Percentiles rank a stretch among this genome's conserved stretches.
These are phyloP conservation scores for Philaethria dido DNA, from an alignment of 2,888 invertebrate species.

Conservation along the genomic window DNA sequence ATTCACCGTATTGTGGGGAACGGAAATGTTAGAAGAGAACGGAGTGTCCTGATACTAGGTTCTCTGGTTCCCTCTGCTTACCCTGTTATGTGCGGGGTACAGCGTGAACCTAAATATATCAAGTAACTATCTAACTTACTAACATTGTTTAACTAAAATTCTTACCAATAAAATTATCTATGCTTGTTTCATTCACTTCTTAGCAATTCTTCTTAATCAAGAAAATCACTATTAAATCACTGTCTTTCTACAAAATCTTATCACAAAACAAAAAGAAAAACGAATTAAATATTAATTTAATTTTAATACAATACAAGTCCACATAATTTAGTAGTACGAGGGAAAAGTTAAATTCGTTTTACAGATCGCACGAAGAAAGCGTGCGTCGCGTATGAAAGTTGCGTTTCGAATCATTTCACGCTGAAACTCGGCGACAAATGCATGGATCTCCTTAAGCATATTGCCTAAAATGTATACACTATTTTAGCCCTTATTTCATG, in stretches of 20 bases:
- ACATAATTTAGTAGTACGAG: constrained; percentile 19
- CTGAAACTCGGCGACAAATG: constrained; percentile 51
- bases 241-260: background rate
- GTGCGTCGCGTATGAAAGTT: constrained; percentile 54
- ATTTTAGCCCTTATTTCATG: background rate
- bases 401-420: constrained; percentile 50
- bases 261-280: too few relatives aligned
- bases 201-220: background rate
- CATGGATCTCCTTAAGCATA: constrained; percentile 10
- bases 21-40: too few relatives aligned
- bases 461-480: background rate
- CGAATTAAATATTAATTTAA: background rate
- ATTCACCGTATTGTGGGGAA: too few relatives aligned
- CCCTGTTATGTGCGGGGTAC: too few relatives aligned
- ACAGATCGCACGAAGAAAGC: constrained; percentile 41
- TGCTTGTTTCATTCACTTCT: background rate
- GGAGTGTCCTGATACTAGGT: too few relatives aligned
- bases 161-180: constrained; percentile 2
- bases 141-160: background rate
- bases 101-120: too few relatives aligned
- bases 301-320: constrained; percentile 9
- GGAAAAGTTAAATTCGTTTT: constrained; percentile 31
- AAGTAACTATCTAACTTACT: background rate
- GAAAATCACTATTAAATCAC: background rate
- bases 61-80: too few relatives aligned